Evolutionary conservation across 1,140 invertebrate species (phyloP), one percentile per base, ranked within the genome.

Genomic region (Adoxophyes honmai): DNA sequence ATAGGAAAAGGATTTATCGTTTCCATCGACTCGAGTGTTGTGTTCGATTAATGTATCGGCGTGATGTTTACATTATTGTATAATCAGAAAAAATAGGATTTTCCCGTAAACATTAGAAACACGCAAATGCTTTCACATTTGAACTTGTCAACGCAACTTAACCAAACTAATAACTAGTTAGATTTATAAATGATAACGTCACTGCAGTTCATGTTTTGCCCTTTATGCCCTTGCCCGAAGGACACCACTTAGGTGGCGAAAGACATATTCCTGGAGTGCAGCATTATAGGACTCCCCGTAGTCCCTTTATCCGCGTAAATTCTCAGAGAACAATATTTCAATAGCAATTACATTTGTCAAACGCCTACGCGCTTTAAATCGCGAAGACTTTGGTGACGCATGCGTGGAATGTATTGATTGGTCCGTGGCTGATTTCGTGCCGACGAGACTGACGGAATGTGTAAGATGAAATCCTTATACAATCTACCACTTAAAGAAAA

Each of bases 381-480:
- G 38, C 55, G 55, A 68, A 71, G 67, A 68, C 62, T 59, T 70
- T 59, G 64, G 68, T 73, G 77, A 86, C 84, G 84, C 84, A 87
- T 87, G 84, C 82, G 84, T 80, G 64, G 66, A 79, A 66, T 59
- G 52, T 87, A 87, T 87, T 81, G 84, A 87, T 87, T 78, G 64
- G 65, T 73, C 60, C 68, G 64, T 64, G 66, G 68, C 55, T 71
- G 72, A 75, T 78, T 73, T 72, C 68, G 57, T 66, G 68, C 56
- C 64, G 70, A 63, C 60, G 56, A 48, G 52, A 48, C 18, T 48
- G 42, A 48, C 21, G 21, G 21, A 28, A 28, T 6, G 21, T 10
- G 21, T 48, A 48, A 18, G 11, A 28, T 28, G 21, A 38, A 35
- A 37, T 37, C 51, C n/a, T 35, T 52, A 14, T 35, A 21, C 18